Evolutionary conservation across 2,113 vertebrate species (phyloP), one percentile per base, ranked within the genome.

Genomic region (human (Homo sapiens)): DNA sequence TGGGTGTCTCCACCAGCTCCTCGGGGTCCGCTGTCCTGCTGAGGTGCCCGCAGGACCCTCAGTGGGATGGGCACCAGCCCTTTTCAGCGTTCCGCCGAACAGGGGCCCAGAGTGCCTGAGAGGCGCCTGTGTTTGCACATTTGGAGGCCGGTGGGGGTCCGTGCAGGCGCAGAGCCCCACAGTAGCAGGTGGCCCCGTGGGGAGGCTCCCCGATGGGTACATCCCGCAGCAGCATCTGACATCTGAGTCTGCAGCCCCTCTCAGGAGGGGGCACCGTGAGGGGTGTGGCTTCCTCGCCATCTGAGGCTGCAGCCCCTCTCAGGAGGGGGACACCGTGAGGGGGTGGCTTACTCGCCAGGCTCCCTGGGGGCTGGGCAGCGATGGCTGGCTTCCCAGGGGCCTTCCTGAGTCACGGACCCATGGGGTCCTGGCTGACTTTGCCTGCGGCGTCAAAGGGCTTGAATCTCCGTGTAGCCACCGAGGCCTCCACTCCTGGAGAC

Each of bases 391-490:
- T 78, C 50, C 43, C 30, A 55, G 43, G 66, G 32, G 48, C 38
- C 13, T 11, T 30, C 30, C 61, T 22, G 45, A 76, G 59, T 25
- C 66, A 40, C 50, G 23, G 23, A 84, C 85, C 43, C 32, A 6
- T 35, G 32, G 20, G 43, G 22, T 43, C 32, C 32, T 25, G 0
- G 48, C 32, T 48, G 40, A 61, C 40, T 27, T 92, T 20, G 20
- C 3, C 22, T 4, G 23, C 35, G 25, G 20, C 32, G 55, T 72
- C 83, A 43, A 32, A 79, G 18, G 43, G 27, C 22, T 92, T 84
- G 14, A 40, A n/a, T 5, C 38, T 40, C 45, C 18, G n/a, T 2
- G 20, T 25, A 18, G 8, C 10, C 3, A 12, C 10, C 1, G 55
- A 68, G 68, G 22, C 23, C 66, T 48, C 89, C n/a, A 5, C 12